Percentiles rank a stretch among this genome's conserved stretches.
Conservation (phyloP, 1,140 invertebrate genomes). For the Hylaeus volcanicus region DNA sequence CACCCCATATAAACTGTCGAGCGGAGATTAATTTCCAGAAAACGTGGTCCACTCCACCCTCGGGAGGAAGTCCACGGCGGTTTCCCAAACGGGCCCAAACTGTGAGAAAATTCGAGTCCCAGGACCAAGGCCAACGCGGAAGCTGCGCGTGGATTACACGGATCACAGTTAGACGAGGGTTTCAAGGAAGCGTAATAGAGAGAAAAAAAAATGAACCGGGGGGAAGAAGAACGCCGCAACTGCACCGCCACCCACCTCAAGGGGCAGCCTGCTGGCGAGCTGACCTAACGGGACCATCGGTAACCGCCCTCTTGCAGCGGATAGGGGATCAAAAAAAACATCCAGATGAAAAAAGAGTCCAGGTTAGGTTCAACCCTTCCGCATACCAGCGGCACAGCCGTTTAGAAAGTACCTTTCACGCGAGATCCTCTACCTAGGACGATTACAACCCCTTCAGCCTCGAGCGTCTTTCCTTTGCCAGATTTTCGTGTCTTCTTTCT, state of each 20-base stretch:
- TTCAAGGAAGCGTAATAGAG: constrained; percentile 31
- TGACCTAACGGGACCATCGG: constrained; percentile 68
- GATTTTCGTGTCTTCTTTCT: constrained; percentile 22
- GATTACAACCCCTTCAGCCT: constrained; percentile 41
- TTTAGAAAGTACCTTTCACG: constrained; percentile 69
- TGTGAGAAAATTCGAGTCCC: constrained; percentile 52
- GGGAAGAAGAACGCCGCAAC: constrained; percentile 40
- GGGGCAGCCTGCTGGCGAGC: constrained; percentile 68
- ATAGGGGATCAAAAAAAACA: constrained; percentile 61
- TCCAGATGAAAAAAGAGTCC: constrained; percentile 38
- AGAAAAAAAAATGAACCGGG: constrained; percentile 20
- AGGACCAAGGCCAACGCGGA: constrained; percentile 53
- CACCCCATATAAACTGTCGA: no score
- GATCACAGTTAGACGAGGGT: constrained; percentile 66
- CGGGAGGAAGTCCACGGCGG: neutral
- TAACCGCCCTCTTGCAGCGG: constrained; percentile 59
- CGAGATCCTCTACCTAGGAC: constrained; percentile 38
- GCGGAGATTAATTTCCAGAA: neutral
- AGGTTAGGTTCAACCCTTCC: constrained; percentile 72
- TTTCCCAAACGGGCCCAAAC: constrained; percentile 23
- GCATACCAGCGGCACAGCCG: constrained; percentile 63
- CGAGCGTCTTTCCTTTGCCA: constrained; percentile 29
- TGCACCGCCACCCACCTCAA: constrained; percentile 40
- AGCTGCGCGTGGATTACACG: constrained; percentile 63
- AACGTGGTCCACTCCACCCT: neutral